Evolutionary conservation across 2,113 vertebrate species (phyloP).

Genomic region (Tricholaema leucomelas): DNA sequence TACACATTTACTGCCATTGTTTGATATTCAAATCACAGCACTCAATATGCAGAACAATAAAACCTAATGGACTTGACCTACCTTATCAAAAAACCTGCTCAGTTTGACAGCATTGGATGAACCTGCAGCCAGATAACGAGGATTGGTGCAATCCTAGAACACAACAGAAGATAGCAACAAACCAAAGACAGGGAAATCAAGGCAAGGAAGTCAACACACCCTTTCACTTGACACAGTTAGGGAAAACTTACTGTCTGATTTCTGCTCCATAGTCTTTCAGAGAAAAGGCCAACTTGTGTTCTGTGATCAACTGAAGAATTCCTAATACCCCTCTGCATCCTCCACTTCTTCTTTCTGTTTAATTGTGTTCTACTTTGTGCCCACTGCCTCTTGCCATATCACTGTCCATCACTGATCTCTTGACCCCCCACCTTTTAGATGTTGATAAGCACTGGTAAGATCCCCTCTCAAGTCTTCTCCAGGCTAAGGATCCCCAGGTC

Average conservation of each 20-base stretch:
- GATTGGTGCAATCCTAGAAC: constrained; percentile 92
- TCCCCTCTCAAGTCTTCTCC: no score
- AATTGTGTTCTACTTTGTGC: no score
- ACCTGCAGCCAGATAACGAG: constrained; percentile 90
- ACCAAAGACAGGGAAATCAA: background rate
- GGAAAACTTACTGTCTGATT: background rate
- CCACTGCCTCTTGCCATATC: no score
- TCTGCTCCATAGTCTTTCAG: background rate
- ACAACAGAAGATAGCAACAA: background rate
- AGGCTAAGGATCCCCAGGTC: no score
- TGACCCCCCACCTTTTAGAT: no score
- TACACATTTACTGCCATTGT: background rate
- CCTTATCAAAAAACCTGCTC: constrained; percentile 99
- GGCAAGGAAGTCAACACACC: background rate
- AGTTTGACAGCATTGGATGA: constrained; percentile 97
- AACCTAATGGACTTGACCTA: constrained; percentile 63
- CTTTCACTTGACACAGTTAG: background rate
- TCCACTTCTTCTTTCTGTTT: background rate
- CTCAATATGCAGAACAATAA: background rate
- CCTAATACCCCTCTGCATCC: fast-evolving
- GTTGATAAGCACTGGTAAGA: no score
- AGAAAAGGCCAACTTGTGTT: background rate
- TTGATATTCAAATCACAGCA: background rate
- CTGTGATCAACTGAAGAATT: background rate
- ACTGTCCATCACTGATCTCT: no score